Evolutionary conservation across 2,888 invertebrate species (phyloP), one percentile per base, ranked within the genome.

Genomic region (Petrolisthes cinctipes): DNA sequence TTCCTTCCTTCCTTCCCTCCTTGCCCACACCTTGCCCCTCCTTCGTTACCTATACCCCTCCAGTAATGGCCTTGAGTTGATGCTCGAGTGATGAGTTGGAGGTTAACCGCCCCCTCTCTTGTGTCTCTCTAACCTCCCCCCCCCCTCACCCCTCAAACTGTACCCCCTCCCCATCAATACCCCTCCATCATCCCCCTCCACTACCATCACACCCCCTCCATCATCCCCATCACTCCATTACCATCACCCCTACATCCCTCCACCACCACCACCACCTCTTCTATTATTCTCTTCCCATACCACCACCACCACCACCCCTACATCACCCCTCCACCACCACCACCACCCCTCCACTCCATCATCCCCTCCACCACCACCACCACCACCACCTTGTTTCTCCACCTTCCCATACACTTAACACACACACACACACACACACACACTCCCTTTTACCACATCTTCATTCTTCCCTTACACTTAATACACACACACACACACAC

Each of bases 11-110:
- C 80, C 51, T 17, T 20, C 56, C 51, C 0, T 20, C 56, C 11
- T 7, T 53, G 51, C 56, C 20, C 51, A 14, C 56, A n/a, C 53
- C 11, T 17, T n/a, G 5, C 57, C 81, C 54, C 81, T 57, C 57
- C 54, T 56, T 56, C 81, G 17, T 56, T 56, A 53, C 23, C 81
- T 56, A n/a, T 56, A n/a, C 54, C 56, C 57, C 81, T 81, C 81
- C 57, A 53, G 17, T 11, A 54, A 5, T 81, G 17, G 11, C 81
- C 54, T 56, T 56, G 54, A n/a, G n/a, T 23, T 17, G 9, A 9
- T 17, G 11, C 17, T 17, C 61, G 11, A 2, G 11, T 61, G 11
- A 61, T 37, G 37, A 37, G 37, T 37, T 37, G 37, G 37, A 37
- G 37, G 37, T 37, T 37, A 37, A 37, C 37, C 61, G 9, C 61